Conservation (phyloP, 2,888 invertebrate species). For the Polylopha cassiicola region DNA sequence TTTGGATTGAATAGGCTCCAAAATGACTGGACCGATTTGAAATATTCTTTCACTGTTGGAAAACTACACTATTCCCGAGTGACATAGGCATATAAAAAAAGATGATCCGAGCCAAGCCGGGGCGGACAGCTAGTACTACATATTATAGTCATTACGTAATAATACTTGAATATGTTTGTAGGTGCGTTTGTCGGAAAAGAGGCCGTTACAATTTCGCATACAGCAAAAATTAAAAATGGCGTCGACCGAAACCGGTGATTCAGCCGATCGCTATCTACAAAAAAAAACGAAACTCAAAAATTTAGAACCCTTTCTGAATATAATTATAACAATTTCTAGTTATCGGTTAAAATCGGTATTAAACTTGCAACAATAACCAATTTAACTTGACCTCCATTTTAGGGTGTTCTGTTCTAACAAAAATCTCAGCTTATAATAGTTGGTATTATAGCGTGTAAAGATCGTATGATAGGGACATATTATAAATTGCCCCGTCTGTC, state of each 20-base stretch:
- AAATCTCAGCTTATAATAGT: conserved; percentile 33
- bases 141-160: too few relatives aligned
- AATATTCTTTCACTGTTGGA: too few relatives aligned
- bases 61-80: too few relatives aligned
- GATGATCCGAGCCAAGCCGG: too few relatives aligned
- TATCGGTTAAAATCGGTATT: conserved; percentile 44
- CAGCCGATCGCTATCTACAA: conserved; percentile 25
- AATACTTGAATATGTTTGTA: too few relatives aligned
- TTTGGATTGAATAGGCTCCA: too few relatives aligned
- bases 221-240: too few relatives aligned
- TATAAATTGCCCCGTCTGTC: conserved; percentile 74
- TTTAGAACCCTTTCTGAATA: conserved; percentile 41
- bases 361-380: conserved; percentile 29
- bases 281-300: conserved; percentile 28
- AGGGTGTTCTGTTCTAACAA: conserved; percentile 1
- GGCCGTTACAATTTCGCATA: too few relatives aligned
- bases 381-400: conserved; percentile 27
- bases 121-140: too few relatives aligned
- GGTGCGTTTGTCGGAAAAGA: too few relatives aligned
- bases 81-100: too few relatives aligned
- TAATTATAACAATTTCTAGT: conserved; percentile 48
- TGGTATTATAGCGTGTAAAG: conserved; percentile 40
- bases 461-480: conserved; percentile 70
- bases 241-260: conserved; percentile 29
- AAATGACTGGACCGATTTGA: too few relatives aligned